Evolutionary conservation across 2,113 vertebrate species (phyloP).

Genomic region (Tragelaphus strepsiceros): DNA sequence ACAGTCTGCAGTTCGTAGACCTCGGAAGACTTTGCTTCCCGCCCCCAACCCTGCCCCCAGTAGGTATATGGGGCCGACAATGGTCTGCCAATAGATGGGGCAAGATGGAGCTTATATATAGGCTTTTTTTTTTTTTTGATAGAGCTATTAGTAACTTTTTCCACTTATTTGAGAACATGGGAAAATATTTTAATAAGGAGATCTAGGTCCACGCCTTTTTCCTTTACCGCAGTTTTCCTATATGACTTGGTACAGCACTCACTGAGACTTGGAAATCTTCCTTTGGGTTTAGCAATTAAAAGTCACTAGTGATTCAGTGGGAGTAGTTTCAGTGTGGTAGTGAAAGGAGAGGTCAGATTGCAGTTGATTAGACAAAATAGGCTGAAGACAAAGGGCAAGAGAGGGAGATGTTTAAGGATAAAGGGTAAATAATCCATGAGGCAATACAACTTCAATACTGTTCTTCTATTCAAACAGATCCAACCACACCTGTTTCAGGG

Average conservation of each 20-base stretch:
- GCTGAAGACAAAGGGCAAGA: background rate
- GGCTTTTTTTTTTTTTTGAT: background rate
- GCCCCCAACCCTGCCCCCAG: rapidly evolving
- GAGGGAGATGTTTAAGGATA: background rate
- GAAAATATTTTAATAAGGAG: background rate
- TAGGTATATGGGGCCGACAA: background rate
- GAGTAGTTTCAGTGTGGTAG: background rate
- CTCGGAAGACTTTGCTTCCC: background rate
- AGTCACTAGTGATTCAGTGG: background rate
- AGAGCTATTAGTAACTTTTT: background rate
- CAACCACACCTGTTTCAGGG: background rate
- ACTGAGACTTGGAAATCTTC: background rate
- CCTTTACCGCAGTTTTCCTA: background rate
- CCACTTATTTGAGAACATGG: background rate
- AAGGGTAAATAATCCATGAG: background rate
- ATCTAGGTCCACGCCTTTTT: background rate
- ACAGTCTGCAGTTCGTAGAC: background rate
- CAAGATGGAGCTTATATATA: background rate
- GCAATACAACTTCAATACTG: background rate
- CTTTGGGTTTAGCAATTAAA: background rate
- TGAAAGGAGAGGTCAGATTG: background rate
- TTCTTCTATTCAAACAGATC: background rate
- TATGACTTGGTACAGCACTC: background rate
- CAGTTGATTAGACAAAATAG: background rate
- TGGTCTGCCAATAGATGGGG: background rate